Evolutionary conservation across 2,888 invertebrate species (phyloP), one percentile per base, ranked within the genome.

Genomic region (Euplexia lucipara): DNA sequence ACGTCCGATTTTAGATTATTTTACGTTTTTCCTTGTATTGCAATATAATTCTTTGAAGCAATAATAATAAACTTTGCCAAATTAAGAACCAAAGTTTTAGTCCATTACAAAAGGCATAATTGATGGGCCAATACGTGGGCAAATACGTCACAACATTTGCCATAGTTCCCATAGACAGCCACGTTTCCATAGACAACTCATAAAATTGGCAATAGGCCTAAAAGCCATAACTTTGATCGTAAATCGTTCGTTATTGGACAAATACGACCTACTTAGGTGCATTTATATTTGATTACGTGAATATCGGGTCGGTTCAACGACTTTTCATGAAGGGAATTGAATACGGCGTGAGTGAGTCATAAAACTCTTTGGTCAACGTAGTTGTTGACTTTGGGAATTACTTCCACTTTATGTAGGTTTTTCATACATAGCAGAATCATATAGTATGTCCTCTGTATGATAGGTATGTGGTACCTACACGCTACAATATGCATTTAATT

Each of bases 171-270:
- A 60, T 59, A 57, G 61, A 35, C 34, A 35, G 2, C 14, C 14
- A 44, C 18, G 32, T 51, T 51, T 26, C 34, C 26, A 30, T 51
- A 42, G 30, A 20, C 48, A 53, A 67, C 59, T 76, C 79, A 67
- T 88, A 84, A 88, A 86, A 77, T 81, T 83, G 85, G 82, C 80
- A 82, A 78, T 79, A 69, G 62, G 79, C 81, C 82, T 81, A 67
- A 80, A 72, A 81, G 79, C 73, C 70, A 79, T 85, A 86, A 79
- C 62, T 76, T 75, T 52, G 71, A 60, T 80, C 82, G 74, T 86
- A 86, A 86, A 80, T 52, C 73, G 70, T 48, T 51, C 39, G 67
- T 70, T 72, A 61, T 66, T 60, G 54, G 56, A 53, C 56, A n/a
- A 44, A 66, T 66, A 68, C 76, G 78, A 71, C 57, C 45, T 59